These are phyloP conservation scores for Numida meleagris DNA, from an alignment of 2,113 vertebrate genomes.

Conservation along the genomic window DNA sequence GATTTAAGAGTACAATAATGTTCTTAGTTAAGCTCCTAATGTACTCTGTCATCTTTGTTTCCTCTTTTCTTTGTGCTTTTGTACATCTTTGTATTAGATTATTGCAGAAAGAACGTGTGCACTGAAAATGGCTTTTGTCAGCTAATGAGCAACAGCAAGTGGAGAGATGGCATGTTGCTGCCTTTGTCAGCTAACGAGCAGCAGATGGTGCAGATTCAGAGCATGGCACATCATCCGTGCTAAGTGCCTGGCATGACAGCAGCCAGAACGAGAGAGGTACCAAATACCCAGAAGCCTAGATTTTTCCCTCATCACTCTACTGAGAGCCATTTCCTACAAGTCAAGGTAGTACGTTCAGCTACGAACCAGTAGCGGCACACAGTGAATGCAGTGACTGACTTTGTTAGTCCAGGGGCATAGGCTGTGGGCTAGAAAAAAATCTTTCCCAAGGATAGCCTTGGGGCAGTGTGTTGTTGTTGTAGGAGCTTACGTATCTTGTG, in stretches of 20 bases:
- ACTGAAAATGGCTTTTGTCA: not conserved
- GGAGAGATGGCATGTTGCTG: slow-evolving; percentile 18
- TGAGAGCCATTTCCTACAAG: not conserved
- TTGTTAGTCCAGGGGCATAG: not conserved
- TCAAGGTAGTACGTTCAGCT: not conserved
- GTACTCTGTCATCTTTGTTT: slow-evolving; percentile 27
- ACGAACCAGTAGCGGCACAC: not conserved
- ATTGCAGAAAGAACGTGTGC: slow-evolving; percentile 38
- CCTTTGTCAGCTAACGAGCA: slow-evolving; percentile 55
- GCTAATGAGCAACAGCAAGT: slow-evolving; percentile 50
- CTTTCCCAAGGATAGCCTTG: not conserved
- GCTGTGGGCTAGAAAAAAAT: not conserved
- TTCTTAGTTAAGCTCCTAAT: slow-evolving; percentile 28
- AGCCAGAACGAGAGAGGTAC: slow-evolving; percentile 40
- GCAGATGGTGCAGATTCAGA: slow-evolving; percentile 69
- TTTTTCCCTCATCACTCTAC: not conserved
- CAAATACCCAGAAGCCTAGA: not conserved
- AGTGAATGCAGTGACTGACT: not conserved
- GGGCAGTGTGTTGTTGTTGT: not conserved
- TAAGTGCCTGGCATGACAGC: slow-evolving; percentile 49
- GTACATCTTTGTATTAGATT: slow-evolving; percentile 15
- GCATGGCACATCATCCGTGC: slow-evolving; percentile 9
- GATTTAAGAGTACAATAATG: not conserved
- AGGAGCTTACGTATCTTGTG: not conserved
- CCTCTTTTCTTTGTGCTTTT: slow-evolving; percentile 12